Evolutionary conservation across 2,797 vertebrate genomes (phyloP).

Genomic region (Tragopan temminckii): DNA sequence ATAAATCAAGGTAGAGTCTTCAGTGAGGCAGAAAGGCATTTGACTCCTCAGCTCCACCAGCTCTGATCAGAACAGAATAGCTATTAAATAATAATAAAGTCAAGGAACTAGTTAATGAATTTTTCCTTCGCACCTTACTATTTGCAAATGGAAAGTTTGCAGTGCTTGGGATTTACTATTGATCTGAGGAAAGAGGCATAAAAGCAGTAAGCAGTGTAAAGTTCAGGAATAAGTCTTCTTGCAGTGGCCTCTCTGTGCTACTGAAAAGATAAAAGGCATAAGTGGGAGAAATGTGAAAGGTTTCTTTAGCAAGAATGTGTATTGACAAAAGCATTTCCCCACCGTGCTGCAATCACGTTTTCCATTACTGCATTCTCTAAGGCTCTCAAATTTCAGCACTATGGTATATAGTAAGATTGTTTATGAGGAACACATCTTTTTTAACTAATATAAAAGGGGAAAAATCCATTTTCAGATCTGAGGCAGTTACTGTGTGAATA

Average conservation of each 20-base stretch:
- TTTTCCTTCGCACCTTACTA: not conserved
- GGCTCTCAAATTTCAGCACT: conserved; percentile 49
- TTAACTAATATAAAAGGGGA: conserved; percentile 32
- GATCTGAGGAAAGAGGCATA: conserved; percentile 15
- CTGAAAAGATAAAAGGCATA: conserved; percentile 43
- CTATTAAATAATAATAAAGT: not conserved
- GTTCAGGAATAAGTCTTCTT: conserved; percentile 5
- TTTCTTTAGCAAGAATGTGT: conserved; percentile 51
- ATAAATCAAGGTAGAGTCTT: not conserved
- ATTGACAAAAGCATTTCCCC: conserved; percentile 64
- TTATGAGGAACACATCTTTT: conserved; percentile 36
- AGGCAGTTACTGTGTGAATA: not conserved
- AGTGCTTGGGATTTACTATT: not conserved
- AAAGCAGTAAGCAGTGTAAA: conserved; percentile 47
- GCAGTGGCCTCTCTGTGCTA: conserved; percentile 48
- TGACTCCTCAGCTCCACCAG: not conserved
- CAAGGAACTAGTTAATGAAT: conserved; percentile 33
- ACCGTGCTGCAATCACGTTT: conserved; percentile 62
- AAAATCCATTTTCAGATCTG: conserved; percentile 51
- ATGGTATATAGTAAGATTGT: conserved; percentile 37
- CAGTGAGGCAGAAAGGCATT: not conserved
- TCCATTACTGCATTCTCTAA: conserved; percentile 63
- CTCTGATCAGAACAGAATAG: not conserved
- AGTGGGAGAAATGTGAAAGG: conserved; percentile 3
- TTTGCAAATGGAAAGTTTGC: conserved; percentile 10